Evolutionary conservation across 2,797 vertebrate species (phyloP), one percentile per base, ranked within the genome.

Genomic region (Sebastes vulpes): DNA sequence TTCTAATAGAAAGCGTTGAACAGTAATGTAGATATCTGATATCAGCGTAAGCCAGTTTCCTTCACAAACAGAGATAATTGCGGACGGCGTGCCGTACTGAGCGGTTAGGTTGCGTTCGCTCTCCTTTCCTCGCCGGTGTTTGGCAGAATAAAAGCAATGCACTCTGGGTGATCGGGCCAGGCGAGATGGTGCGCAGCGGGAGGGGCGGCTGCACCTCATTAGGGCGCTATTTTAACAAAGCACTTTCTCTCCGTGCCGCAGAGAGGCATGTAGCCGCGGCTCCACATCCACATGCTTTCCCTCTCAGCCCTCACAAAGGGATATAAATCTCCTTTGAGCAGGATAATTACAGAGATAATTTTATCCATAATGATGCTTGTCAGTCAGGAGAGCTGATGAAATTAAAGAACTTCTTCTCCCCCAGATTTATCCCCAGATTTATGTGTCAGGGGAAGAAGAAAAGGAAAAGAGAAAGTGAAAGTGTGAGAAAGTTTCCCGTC

Each of bases 291-390:
- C 81, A 76, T 75, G 81, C 85, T 79, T 81, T 72, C 53, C 82
- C 84, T 82, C 77, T 84, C 77, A 77, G 75, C 78, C 85, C 87
- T 85, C 88, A 93, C 92, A 92, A 89, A 92, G 92, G 91, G 88
- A 95, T 90, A 96, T 95, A 90, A 95, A 96, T 95, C 93, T 95
- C 91, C 89, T 89, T 86, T 92, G 86, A 91, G 92, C 91, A 90
- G 92, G 92, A 96, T 95, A 96, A 96, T 96, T 96, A 96, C 88
- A 75, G 32, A 92, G 95, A 96, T 96, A 95, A 96, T 96, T 96
- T 95, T 95, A 95, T 94, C 94, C 92, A 69, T 96, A 96, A 96
- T 92, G 95, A 96, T 95, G 89, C 94, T 94, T 95, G 95, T 96
- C 96, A 95, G 91, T 95, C 95, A 95, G 85, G 79, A 84, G 85